Base-by-base conservation (phyloP, 2,113 vertebrate species). In the Apus apus region DNA sequence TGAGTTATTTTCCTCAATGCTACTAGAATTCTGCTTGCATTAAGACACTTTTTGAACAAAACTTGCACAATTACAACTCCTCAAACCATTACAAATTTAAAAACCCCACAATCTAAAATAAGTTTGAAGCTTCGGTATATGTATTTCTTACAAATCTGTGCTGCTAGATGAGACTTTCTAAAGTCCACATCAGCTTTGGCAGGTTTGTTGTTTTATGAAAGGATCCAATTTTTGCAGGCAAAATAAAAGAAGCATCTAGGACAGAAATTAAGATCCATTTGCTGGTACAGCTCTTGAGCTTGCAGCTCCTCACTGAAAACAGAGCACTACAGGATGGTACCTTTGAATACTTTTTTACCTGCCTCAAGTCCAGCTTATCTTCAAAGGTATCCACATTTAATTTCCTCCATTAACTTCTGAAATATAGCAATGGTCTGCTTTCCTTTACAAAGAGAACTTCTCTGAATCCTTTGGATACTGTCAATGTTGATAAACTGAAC, bases 261-360 rank as follows among this genome's bases (percentile, higher is more conserved):
- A 70, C 12, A 62, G 30, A 11, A 67, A 82, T 14, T 18, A 72
- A 71, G 53, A 60, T 15, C 23, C 8, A 20, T 51, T 51, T 74
- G 12, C 29, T 62, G 17, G n/a, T 53, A 66, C 3, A 62, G 17
- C 13, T 75, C 61, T 83, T 36, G 40, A 76, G 25, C 15, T 76
- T 61, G 22, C 23, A 73, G 32, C 3, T 73, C 50, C 45, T 65
- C 27, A 32, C 5, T 0, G 0, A 68, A 83, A 84, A 29, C 4
- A 75, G 16, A n/a, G 27, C 6, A 76, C 45, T 57, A 34, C 10
- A 84, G 48, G 7, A 23, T 14, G 84, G 32, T 13, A 73, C 13
- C 5, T 21, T 51, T 57, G 57, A 20, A 53, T 36, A 70, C 6
- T 14, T 36, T 43, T 66, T 15, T 27, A 75, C 3, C 20, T 72